phyloP scores from a whole-genome alignment of 2,113 vertebrate genomes.

The Helogale parvula region DNA sequence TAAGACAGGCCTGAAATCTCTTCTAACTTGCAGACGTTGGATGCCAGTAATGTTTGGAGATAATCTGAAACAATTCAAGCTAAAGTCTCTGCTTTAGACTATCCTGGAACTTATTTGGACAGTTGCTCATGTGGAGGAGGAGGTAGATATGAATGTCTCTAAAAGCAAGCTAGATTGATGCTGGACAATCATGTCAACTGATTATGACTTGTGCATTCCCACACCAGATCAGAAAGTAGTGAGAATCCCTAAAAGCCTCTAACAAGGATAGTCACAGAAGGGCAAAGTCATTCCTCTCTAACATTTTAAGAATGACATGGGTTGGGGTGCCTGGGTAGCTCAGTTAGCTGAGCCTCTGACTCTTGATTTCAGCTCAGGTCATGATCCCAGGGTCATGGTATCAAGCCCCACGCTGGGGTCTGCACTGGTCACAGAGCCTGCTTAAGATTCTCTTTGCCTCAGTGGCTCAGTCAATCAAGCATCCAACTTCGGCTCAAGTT shows the following conservation, averaged over 20 bases:
- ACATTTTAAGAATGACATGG: no score
- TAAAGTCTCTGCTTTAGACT: neutral
- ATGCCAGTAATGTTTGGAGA: neutral
- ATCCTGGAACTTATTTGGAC: neutral
- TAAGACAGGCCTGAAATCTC: neutral
- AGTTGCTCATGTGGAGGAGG: fast-evolving
- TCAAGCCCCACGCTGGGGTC: no score
- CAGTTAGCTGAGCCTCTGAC: no score
- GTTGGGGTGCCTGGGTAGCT: neutral
- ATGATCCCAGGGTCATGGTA: no score
- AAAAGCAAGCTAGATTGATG: neutral
- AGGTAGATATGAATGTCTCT: neutral
- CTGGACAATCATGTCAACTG: neutral
- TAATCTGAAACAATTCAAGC: neutral
- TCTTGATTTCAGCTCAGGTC: no score
- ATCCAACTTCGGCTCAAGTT: no score
- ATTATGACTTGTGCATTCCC: no score
- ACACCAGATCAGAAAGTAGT: neutral
- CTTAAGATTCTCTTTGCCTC: no score
- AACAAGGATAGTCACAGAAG: neutral
- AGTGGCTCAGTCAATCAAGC: no score
- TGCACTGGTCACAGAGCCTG: no score
- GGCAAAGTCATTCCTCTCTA: neutral
- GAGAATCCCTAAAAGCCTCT: neutral
- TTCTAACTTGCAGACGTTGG: neutral